A percentile compares a stretch with the other conserved stretches of the same genome.
These are phyloP conservation scores for Thripadectes ignobilis DNA, from an alignment of 2,797 vertebrate species.

Conservation along the genomic window DNA sequence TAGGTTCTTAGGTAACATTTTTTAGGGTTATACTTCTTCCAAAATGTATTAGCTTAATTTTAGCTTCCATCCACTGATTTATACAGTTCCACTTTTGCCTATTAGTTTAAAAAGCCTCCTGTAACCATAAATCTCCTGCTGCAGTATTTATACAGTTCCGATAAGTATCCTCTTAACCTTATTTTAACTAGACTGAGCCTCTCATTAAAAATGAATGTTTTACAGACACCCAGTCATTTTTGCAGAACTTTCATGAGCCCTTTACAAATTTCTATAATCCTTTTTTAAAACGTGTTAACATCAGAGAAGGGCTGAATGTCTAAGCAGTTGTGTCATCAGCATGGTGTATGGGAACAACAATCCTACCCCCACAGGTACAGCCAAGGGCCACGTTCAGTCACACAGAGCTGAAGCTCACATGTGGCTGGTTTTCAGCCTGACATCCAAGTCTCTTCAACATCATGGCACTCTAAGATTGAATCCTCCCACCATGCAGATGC, in stretches of 20 bases:
- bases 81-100: not conserved
- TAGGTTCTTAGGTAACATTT: not conserved
- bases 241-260: not conserved
- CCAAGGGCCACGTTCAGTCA: not conserved
- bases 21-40: not conserved
- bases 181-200: not conserved
- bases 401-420: not conserved
- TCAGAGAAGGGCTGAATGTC: not conserved
- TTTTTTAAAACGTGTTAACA: fast-evolving
- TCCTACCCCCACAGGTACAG: not conserved
- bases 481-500: constrained; percentile 49
- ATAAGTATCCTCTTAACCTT: not conserved
- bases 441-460: not conserved
- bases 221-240: not conserved
- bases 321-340: not conserved
- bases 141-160: not conserved
- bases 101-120: not conserved
- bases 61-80: not conserved
- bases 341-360: fast-evolving
- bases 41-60: not conserved
- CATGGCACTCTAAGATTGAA: not conserved
- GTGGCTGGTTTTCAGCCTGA: not conserved
- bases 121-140: not conserved
- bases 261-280: not conserved
- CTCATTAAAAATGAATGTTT: not conserved